Conservation (phyloP, 1,140 invertebrate genomes). For the Penaeus chinensis region DNA sequence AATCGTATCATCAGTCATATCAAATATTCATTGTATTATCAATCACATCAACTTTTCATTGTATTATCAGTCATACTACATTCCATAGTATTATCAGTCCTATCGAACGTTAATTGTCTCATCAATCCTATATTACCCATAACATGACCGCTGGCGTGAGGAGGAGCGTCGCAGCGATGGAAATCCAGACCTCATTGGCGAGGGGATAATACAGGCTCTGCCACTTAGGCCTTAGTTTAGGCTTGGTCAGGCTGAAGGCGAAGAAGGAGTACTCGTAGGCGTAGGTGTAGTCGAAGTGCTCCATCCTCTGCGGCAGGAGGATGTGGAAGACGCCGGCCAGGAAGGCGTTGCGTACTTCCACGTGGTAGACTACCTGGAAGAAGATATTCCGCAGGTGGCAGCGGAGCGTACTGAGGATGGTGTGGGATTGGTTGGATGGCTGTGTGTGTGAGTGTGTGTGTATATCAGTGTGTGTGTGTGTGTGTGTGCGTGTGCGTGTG, state of each 20-base stretch:
- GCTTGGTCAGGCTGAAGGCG: constrained; percentile 32
- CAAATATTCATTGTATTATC: too few species aligned
- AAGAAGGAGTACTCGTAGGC: constrained; percentile 23
- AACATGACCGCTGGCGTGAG: neutral
- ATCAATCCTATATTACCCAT: neutral
- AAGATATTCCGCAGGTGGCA: neutral
- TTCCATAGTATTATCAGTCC: too few species aligned
- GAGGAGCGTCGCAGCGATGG: neutral
- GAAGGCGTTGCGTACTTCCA: constrained; percentile 4
- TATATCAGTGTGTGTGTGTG: neutral
- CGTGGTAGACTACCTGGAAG: constrained; percentile 21
- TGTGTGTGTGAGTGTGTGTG: too few species aligned
- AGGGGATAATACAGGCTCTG: constrained; percentile 43
- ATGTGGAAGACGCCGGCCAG: constrained; percentile 14
- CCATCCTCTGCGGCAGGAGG: neutral
- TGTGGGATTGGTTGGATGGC: too few species aligned
- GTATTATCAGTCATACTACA: too few species aligned
- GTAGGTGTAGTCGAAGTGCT: constrained; percentile 29
- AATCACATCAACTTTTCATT: too few species aligned
- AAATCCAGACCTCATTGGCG: constrained; percentile 13
- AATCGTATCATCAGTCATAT: too few species aligned
- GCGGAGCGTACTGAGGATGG: neutral
- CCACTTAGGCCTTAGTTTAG: constrained; percentile 21
- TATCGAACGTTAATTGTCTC: too few species aligned
- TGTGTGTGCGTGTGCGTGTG: too few species aligned